These are phyloP conservation scores for Artemia sinica DNA, from an alignment of 2,888 invertebrate species.

Conservation along the genomic window DNA sequence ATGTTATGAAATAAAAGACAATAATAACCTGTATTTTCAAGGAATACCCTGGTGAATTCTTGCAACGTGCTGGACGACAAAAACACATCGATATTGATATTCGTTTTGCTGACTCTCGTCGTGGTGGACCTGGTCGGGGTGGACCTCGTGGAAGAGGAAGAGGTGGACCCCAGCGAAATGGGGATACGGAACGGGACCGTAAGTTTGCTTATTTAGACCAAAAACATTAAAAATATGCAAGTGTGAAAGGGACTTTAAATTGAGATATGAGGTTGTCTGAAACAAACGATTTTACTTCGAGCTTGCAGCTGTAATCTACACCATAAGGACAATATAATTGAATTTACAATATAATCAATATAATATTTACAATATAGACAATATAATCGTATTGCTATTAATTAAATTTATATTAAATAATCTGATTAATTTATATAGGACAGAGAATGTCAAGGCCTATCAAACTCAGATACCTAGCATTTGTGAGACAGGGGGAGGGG, in stretches of 20 bases:
- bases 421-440: too few relatives aligned
- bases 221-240: not conserved
- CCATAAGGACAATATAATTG: not conserved
- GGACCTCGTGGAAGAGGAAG: constrained; percentile 25
- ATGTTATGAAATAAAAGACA: too few relatives aligned
- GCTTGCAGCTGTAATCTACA: too few relatives aligned
- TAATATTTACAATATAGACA: not conserved
- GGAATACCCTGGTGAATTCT: constrained; percentile 41
- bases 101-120: constrained; percentile 61
- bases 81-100: constrained; percentile 74
- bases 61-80: constrained; percentile 67
- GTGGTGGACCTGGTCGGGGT: constrained; percentile 36
- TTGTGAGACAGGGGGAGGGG: too few relatives aligned
- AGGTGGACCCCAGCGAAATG: constrained; percentile 15
- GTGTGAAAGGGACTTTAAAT: not conserved
- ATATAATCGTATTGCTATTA: not conserved
- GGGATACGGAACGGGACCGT: not conserved
- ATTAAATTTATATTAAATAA: too few relatives aligned
- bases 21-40: not conserved
- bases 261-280: not conserved
- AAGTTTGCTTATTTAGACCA: not conserved
- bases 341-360: not conserved
- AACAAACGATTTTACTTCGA: not conserved
- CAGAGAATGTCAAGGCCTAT: too few relatives aligned
- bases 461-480: too few relatives aligned